Conservation (phyloP, 37 sponge, comb jelly and placozoan genomes). For the Mnemiopsis leidyi region DNA sequence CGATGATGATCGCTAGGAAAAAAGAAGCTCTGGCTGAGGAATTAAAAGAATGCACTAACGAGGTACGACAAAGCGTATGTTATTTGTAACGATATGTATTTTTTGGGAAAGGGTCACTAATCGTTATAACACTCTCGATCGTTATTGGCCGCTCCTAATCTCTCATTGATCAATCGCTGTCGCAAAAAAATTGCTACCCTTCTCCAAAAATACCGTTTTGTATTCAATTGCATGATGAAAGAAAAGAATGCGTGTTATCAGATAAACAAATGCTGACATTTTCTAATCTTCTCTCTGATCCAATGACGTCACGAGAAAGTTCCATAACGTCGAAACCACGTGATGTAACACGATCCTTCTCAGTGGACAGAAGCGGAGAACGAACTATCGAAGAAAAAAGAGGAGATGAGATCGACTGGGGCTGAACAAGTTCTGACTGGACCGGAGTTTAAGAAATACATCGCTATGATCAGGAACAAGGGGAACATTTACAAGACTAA, state of each 20-base stretch:
- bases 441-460: constrained; percentile 68
- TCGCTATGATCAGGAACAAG: constrained; percentile 75
- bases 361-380: constrained; percentile 25
- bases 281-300: constrained; percentile 53
- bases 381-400: background rate
- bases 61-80: too few species aligned
- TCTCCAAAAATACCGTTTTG: too few species aligned
- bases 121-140: too few species aligned
- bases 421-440: constrained; percentile 30
- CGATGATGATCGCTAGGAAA: background rate
- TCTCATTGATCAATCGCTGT: too few species aligned
- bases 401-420: constrained; percentile 8
- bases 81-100: too few species aligned
- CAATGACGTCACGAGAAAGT: background rate
- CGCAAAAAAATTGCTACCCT: too few species aligned
- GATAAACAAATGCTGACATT: background rate
- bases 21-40: constrained; percentile 25
- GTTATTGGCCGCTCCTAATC: too few species aligned
- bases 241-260: background rate
- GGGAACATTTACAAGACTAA: constrained; percentile 85
- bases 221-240: background rate
- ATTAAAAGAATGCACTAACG: constrained; percentile 60
- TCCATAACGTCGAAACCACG: background rate
- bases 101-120: too few species aligned
- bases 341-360: background rate